phyloP scores from a whole-genome alignment of 2,113 vertebrate species.

The Tetrao urogallus region DNA sequence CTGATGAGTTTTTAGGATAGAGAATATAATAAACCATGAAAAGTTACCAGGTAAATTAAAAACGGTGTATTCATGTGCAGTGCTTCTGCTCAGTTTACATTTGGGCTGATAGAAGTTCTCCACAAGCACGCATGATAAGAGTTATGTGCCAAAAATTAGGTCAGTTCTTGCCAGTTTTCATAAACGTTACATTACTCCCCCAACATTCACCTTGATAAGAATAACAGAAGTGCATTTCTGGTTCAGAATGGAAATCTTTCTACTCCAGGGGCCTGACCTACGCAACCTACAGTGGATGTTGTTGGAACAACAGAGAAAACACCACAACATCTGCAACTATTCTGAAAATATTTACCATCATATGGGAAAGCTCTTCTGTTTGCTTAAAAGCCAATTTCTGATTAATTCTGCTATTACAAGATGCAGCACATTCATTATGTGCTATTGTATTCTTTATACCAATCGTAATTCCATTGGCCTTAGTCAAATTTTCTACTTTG shows the following conservation, averaged over 20 bases:
- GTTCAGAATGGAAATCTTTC: background rate
- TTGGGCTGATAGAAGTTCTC: background rate
- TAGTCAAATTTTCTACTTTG: background rate
- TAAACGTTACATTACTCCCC: background rate
- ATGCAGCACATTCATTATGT: background rate
- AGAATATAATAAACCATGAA: constrained; percentile 8
- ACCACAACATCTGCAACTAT: background rate
- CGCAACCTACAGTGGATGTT: background rate
- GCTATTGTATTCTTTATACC: background rate
- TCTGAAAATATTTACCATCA: background rate
- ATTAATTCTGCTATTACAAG: background rate
- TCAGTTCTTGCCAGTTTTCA: background rate
- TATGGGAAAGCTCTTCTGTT: background rate
- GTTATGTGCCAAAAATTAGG: background rate
- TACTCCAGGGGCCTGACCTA: background rate
- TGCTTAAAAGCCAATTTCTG: background rate
- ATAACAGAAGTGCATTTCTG: background rate
- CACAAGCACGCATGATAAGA: background rate
- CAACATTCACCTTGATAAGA: background rate
- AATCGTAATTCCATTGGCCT: background rate
- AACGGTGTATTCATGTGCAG: background rate
- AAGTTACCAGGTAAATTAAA: constrained; percentile 37
- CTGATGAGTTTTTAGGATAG: constrained; percentile 48
- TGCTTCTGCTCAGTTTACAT: background rate
- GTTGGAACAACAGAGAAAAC: background rate